Base-by-base conservation (phyloP, 1,140 invertebrate species). In the Camponotus floridanus region DNA sequence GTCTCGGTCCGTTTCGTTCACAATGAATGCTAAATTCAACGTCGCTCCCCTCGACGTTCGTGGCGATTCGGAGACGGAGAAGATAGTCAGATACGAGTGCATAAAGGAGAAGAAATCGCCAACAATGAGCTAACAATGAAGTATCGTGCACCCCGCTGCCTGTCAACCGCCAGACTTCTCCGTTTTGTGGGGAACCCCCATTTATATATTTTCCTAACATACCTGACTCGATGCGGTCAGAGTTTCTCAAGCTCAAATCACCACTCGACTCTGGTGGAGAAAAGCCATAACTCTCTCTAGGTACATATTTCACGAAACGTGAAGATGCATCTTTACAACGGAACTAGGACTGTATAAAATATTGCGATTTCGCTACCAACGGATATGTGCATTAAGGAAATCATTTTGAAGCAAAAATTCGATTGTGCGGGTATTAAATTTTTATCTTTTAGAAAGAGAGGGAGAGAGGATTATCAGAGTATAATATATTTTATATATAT, bases 121-220 rank as follows among this genome's bases (percentile, higher is more conserved):
- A 91, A 93, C 91, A 92, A 92, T 90, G 92, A 93, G 78, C 65
- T 76, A 90, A 93, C 91, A 92, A 93, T 92, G 81, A 87, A 83
- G 73, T 78, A 67, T 81, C 76, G 81, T 86, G 86, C 87, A 89
- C 89, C 90, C 86, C 70, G 85, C 80, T 86, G 87, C 86, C 86
- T 80, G 88, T 87, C 88, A 79, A 86, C 83, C 86, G 87, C 21
- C 26, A 59, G 86, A 91, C 84, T 88, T 74, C 45, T 87, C 79
- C 81, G 57, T 91, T 90, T 90, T 88, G 90, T 93, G 90, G 85
- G 90, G 85, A 84, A 73, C 88, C 88, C 87, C 88, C 84, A 89
- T 91, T 92, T 92, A 91, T 92, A 87, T 90, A 87, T 87, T 78
- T 92, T 87, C 87, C 85, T 73, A 80, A 90, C 88, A 91, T 91